Conservation (phyloP, 2,888 invertebrate species). For the Cinara cedri region DNA sequence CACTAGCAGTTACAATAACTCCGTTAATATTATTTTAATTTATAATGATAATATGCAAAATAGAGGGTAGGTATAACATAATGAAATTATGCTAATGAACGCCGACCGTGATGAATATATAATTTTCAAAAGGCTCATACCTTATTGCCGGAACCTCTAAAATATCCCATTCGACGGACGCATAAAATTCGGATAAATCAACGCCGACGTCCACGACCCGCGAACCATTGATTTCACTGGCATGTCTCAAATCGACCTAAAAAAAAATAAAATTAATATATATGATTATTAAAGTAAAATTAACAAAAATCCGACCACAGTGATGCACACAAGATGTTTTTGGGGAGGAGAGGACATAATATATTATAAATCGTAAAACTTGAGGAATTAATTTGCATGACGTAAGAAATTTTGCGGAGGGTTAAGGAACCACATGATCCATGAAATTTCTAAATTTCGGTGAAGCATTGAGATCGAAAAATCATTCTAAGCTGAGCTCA, state of each 20-base stretch:
- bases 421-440: no score
- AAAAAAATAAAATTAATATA: slow-evolving; percentile 57
- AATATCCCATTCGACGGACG: slow-evolving; percentile 99
- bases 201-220: slow-evolving; percentile 83
- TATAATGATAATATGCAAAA: background rate
- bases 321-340: no score
- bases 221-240: slow-evolving; percentile 87
- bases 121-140: slow-evolving; percentile 65
- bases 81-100: background rate
- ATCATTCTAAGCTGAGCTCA: no score
- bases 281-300: background rate
- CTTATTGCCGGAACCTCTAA: slow-evolving; percentile 92
- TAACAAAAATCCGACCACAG: background rate
- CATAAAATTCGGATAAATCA: slow-evolving; percentile 96
- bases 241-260: slow-evolving; percentile 89
- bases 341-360: no score
- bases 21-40: background rate
- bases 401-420: no score
- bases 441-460: no score
- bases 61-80: background rate
- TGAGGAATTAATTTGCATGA: no score
- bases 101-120: background rate
- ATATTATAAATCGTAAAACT: no score
- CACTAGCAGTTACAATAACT: background rate
- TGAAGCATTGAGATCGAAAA: no score